Evolutionary conservation across 2,113 vertebrate species (phyloP).

Genomic region (Paracanthobrama guichenoti): DNA sequence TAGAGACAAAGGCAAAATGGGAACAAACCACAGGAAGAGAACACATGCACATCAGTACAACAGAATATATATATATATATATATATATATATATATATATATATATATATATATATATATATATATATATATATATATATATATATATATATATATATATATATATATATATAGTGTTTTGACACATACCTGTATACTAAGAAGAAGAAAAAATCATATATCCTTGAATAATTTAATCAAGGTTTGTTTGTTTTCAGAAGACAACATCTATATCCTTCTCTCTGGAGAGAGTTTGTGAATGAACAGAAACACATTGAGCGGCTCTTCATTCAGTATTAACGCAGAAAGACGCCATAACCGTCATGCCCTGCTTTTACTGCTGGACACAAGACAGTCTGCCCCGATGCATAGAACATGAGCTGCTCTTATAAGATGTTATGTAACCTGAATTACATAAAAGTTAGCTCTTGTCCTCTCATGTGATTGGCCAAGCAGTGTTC

Average conservation of each 20-base stretch:
- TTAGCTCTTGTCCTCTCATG: background rate
- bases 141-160: too few species aligned
- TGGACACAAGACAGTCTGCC: conserved; percentile 8
- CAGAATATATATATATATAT: too few species aligned
- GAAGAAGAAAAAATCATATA: too few species aligned
- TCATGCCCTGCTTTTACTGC: background rate
- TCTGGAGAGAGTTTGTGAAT: background rate
- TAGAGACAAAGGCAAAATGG: too few species aligned
- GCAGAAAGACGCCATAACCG: background rate
- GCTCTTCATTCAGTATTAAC: conserved; percentile 18
- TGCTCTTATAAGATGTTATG: background rate
- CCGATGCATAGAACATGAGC: conserved; percentile 22
- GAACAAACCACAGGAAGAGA: too few species aligned
- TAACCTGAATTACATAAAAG: conserved; percentile 22
- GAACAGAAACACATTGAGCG: background rate
- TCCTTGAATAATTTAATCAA: too few species aligned
- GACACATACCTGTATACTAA: too few species aligned
- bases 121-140: too few species aligned
- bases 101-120: too few species aligned
- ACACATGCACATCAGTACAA: too few species aligned
- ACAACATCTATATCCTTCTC: background rate
- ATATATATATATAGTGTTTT: too few species aligned
- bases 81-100: too few species aligned
- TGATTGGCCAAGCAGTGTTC: background rate
- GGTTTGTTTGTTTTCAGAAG: background rate